Conservation (phyloP, 2,888 invertebrate species). For the Laspeyria flexula region DNA sequence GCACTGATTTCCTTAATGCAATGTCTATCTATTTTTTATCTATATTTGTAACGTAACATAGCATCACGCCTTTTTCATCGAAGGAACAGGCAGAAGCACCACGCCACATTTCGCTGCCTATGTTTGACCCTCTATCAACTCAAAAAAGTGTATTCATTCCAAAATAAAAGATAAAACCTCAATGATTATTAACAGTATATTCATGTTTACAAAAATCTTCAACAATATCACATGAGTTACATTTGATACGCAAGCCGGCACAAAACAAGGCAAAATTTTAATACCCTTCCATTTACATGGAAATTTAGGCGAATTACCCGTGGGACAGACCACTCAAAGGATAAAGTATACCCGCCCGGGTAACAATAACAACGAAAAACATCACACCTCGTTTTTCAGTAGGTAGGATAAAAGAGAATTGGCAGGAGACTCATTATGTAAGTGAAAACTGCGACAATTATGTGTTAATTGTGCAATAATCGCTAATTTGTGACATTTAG, state of each 20-base stretch:
- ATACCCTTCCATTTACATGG: constrained; percentile 28
- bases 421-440: constrained; percentile 10
- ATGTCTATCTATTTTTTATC: no score
- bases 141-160: no score
- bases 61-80: no score
- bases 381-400: constrained; percentile 1
- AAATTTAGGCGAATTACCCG: constrained; percentile 26
- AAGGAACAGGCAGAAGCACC: no score
- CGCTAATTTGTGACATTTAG: constrained; percentile 19
- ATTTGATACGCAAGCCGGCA: neutral
- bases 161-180: no score
- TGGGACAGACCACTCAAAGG: constrained; percentile 18
- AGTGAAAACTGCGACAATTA: constrained; percentile 25
- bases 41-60: no score
- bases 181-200: neutral
- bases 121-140: no score
- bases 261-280: constrained; percentile 17
- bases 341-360: constrained; percentile 3
- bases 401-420: constrained; percentile 20
- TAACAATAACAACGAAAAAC: constrained; percentile 2
- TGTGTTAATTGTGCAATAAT: constrained; percentile 14
- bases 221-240: neutral
- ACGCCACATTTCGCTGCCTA: no score
- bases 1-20: no score
- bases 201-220: neutral